phyloP scores from a whole-genome alignment of 30 jellyfish, hydroid and myxozoan species.

The Hydra vulgaris region DNA sequence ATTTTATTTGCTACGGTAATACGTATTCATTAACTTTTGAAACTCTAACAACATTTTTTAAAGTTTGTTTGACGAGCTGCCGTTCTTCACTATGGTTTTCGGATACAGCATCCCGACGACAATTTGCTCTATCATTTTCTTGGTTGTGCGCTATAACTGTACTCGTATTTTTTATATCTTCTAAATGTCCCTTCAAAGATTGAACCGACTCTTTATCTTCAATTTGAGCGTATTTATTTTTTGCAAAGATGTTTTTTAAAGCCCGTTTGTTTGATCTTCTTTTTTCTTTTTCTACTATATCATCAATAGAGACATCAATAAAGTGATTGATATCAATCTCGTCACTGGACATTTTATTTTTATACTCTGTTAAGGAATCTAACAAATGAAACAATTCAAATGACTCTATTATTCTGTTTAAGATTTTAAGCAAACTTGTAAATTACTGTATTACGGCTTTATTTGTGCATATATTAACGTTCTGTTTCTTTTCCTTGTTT shows the following conservation, averaged over 20 bases:
- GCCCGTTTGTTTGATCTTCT: neutral
- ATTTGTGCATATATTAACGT: no score
- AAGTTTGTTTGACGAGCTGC: neutral
- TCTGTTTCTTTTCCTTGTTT: no score
- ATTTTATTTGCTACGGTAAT: neutral
- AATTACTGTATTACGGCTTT: no score
- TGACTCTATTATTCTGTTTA: no score
- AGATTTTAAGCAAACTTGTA: no score
- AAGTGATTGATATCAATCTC: neutral
- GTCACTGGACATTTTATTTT: neutral
- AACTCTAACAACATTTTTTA: conserved; percentile 2
- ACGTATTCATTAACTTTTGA: neutral
- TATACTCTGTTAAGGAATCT: no score
- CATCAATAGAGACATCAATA: neutral
- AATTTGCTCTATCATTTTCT: neutral
- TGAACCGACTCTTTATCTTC: neutral
- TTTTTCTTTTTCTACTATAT: neutral
- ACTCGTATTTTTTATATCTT: neutral
- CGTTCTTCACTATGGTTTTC: conserved; percentile 1
- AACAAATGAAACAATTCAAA: no score
- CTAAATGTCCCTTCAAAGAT: neutral
- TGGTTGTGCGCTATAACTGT: neutral
- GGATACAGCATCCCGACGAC: conserved; percentile 4
- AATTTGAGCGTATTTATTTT: neutral
- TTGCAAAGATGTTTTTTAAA: neutral